Base-by-base conservation (phyloP, 2,797 vertebrate genomes). In the Falco berigora region DNA sequence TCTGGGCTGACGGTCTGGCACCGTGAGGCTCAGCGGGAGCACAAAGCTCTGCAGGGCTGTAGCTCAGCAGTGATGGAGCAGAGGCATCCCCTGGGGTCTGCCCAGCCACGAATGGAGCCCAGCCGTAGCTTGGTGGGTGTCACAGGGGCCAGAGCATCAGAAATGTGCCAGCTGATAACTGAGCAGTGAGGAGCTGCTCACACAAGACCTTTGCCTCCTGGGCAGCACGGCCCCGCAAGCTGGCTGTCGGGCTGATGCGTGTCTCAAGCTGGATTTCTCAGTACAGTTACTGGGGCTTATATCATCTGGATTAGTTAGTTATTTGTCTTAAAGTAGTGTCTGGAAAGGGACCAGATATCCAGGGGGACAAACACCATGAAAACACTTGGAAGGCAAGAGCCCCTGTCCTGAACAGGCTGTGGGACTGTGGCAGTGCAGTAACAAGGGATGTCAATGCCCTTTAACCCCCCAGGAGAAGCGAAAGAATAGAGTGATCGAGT, bases 161-260 rank as follows among this genome's bases (percentile, higher is more conserved):
- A 4, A 42, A 14, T 2, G 22, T 4, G 59, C 79, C 6, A 6
- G 10, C 0, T 17, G 64, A 12, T 25, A 34, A 56, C 50, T 25
- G 74, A 69, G 34, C 83, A 49, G 11, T 0, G 8, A 34, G 59
- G 74, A 83, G 55, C 7, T 49, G 77, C 77, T 55, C 25, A 2
- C 27, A 5, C 3, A 28, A 28, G 19, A 23, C 17, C 46, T 68
- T 42, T 36, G 32, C 42, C 49, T 47, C 12, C 52, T 3, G 3
- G 11, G 19, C 13, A 8, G 42, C 32, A 8, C 1, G 0, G 42
- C 61, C 52, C 18, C 2, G 2, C 53, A 10, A 16, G 32, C 32
- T 1, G 25, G 12, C 10, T 27, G n/a, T 22, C 2, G 7, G 46
- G 32, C 14, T 1, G 0, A 4, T 0, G 8, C 2, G 52, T 27